These are phyloP conservation scores for Percina caprodes DNA, from an alignment of 2,113 vertebrate genomes.

Conservation along the genomic window DNA sequence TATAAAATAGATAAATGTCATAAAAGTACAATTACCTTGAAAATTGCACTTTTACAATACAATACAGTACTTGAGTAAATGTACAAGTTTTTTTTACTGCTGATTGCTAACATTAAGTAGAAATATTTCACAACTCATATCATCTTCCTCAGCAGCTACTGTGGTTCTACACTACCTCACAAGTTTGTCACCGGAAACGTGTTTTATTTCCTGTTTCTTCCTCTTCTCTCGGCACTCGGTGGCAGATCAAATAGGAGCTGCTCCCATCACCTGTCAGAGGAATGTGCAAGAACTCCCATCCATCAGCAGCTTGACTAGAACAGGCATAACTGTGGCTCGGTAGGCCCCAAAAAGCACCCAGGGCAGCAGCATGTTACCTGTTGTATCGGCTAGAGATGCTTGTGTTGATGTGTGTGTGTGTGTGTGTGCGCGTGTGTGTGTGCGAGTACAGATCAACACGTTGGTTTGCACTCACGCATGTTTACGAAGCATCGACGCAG, in stretches of 20 bases:
- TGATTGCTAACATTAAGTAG: neutral
- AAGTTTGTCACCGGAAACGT: constrained; percentile 36
- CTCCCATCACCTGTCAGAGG: constrained; percentile 82
- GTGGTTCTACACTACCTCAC: constrained; percentile 1
- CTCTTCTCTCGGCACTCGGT: constrained; percentile 80
- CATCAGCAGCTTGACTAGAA: constrained; percentile 74
- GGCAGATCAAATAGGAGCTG: constrained; percentile 80
- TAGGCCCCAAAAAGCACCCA: constrained; percentile 61
- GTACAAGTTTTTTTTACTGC: neutral
- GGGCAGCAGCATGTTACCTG: constrained; percentile 66
- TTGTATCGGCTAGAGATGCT: constrained; percentile 21
- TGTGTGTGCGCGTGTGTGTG: neutral
- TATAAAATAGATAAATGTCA: neutral
- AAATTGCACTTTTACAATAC: neutral
- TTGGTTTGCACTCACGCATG: constrained; percentile 56
- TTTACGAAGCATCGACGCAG: constrained; percentile 67
- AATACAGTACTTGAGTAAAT: neutral
- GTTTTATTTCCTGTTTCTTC: constrained; percentile 73
- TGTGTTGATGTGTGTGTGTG: neutral
- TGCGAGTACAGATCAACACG: constrained; percentile 23
- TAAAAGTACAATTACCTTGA: neutral
- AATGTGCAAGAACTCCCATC: constrained; percentile 79
- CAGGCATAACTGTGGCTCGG: constrained; percentile 57
- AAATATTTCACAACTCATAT: constrained; percentile 10
- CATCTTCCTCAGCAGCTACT: constrained; percentile 11